These are phyloP conservation scores for Anarsia innoxiella DNA, from an alignment of 2,888 invertebrate species.

Conservation along the genomic window DNA sequence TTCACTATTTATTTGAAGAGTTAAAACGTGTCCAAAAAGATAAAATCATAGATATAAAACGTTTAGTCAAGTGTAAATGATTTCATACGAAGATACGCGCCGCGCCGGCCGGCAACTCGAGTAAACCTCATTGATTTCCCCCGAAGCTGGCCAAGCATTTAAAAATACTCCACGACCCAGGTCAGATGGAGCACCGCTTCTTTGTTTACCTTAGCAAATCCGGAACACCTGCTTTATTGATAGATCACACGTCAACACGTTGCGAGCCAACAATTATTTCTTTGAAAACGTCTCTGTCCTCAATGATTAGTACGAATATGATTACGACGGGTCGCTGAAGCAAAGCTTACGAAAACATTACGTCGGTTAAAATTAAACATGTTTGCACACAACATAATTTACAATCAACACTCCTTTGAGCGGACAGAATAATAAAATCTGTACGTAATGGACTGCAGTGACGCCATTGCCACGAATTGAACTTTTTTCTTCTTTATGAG, in stretches of 20 bases:
- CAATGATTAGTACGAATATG: no score
- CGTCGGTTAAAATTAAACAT: conserved; percentile 2
- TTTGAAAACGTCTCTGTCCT: no score
- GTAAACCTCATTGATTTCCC: conserved; percentile 29
- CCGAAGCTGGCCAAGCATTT: conserved; percentile 32
- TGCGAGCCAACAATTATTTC: no score
- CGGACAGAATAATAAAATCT: conserved; percentile 6
- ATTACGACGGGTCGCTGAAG: no score
- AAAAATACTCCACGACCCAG: conserved; percentile 43
- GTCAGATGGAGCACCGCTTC: conserved; percentile 32
- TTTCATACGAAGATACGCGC: background rate
- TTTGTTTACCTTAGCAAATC: conserved; percentile 39
- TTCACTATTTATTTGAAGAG: no score
- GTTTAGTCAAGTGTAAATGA: background rate
- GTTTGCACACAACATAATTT: conserved; percentile 4
- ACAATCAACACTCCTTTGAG: conserved; percentile 4
- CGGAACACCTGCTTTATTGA: conserved; percentile 32
- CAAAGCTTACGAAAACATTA: no score
- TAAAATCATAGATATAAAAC: background rate
- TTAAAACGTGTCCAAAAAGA: no score
- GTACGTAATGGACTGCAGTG: conserved; percentile 2
- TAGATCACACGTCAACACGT: background rate
- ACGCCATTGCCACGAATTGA: conserved; percentile 16
- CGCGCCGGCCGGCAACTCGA: no score
- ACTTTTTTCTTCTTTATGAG: conserved; percentile 19